These are phyloP conservation scores for Actenoides hombroni DNA, from an alignment of 2,113 vertebrate genomes.

Conservation along the genomic window DNA sequence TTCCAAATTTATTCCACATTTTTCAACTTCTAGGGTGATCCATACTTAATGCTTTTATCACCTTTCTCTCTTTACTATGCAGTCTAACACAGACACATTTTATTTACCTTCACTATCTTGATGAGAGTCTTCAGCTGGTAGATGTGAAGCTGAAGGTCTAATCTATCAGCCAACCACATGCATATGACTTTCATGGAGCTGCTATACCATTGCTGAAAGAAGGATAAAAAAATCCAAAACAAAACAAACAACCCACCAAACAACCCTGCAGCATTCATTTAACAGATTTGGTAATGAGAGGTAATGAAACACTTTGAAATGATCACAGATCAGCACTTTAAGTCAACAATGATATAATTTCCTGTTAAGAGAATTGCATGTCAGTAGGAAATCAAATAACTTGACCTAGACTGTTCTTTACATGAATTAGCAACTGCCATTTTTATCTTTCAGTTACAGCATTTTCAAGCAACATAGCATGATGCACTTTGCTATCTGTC, in stretches of 20 bases:
- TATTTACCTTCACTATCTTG: conserved; percentile 95
- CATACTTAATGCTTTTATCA: neutral
- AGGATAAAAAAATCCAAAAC: conserved; percentile 31
- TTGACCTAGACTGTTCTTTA: conserved; percentile 77
- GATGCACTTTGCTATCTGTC: conserved; percentile 60
- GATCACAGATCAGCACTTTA: conserved; percentile 78
- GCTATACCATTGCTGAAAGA: conserved; percentile 92
- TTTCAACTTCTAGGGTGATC: neutral
- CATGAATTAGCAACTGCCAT: conserved; percentile 73
- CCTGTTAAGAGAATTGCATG: conserved; percentile 76
- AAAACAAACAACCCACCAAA: neutral
- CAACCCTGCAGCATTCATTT: conserved; percentile 73
- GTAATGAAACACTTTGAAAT: conserved; percentile 79
- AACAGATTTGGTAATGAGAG: conserved; percentile 78
- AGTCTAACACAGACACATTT: conserved; percentile 12
- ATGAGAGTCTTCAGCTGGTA: conserved; percentile 98
- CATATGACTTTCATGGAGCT: conserved; percentile 89
- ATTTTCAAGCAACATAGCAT: conserved; percentile 68
- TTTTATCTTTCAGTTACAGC: conserved; percentile 67
- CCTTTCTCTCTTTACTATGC: neutral
- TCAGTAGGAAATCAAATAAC: conserved; percentile 75
- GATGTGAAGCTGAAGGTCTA: conserved; percentile 94
- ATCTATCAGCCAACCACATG: conserved; percentile 91
- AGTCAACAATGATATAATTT: conserved; percentile 82
- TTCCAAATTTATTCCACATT: neutral